Percentiles rank a stretch among this genome's conserved stretches.
These are phyloP conservation scores for Sebastolobus altivelis DNA, from an alignment of 2,797 vertebrate species.

Conservation along the genomic window DNA sequence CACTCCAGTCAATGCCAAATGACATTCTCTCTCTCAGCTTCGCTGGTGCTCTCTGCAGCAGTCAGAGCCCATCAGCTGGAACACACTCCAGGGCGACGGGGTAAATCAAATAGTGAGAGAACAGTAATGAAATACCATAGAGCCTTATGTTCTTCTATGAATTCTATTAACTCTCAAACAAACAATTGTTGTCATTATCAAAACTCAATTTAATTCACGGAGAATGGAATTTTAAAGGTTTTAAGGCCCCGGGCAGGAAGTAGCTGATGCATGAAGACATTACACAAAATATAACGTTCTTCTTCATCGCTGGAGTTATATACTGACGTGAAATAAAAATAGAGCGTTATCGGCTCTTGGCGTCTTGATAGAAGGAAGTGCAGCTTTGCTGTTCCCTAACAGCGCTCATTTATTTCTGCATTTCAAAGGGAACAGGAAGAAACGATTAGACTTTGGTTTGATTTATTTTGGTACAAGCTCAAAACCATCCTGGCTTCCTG, in stretches of 20 bases:
- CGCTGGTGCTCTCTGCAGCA: conserved; percentile 34
- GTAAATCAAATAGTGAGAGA: conserved; percentile 64
- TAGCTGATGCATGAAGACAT: conserved; percentile 52
- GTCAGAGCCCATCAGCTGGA: conserved; percentile 63
- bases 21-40: conserved; percentile 61
- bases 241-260: conserved; percentile 39
- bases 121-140: conserved; percentile 69
- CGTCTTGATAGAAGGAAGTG: conserved; percentile 35
- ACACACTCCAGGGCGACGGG: conserved; percentile 52
- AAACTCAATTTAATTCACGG: conserved; percentile 69
- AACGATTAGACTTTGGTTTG: conserved; percentile 41
- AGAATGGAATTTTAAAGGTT: conserved; percentile 56
- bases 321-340: conserved; percentile 35
- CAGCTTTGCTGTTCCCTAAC: conserved; percentile 43
- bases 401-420: conserved; percentile 30
- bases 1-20: conserved; percentile 41
- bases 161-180: conserved; percentile 74
- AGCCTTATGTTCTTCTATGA: conserved; percentile 61
- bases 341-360: conserved; percentile 35
- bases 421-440: conserved; percentile 35
- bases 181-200: conserved; percentile 79
- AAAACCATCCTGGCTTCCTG: conserved; percentile 38
- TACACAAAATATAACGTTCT: conserved; percentile 44
- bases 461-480: conserved; percentile 46
- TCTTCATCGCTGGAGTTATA: conserved; percentile 38